Percentiles rank a stretch among this genome's conserved stretches.
Evolutionary conservation across 2,797 vertebrate species (phyloP).

Genomic region (Serranus cabrilla): DNA sequence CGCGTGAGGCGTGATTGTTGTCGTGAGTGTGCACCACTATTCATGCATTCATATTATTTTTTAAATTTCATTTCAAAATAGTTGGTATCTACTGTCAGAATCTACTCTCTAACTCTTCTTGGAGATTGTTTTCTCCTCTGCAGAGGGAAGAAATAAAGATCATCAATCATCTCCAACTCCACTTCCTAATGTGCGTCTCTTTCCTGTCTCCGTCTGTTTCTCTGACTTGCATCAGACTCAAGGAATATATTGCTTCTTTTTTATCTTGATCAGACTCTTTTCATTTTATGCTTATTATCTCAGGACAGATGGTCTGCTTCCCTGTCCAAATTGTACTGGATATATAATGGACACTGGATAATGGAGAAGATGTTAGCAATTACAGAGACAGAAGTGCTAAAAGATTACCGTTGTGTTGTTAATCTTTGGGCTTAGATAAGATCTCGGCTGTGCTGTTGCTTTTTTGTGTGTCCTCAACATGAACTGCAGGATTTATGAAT

Average conservation of each 20-base stretch:
- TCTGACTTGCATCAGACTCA: slow-evolving; percentile 33
- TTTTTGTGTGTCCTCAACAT: not conserved
- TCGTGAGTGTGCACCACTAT: slow-evolving; percentile 9
- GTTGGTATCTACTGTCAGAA: slow-evolving; percentile 35
- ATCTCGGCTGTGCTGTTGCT: not conserved
- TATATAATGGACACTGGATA: slow-evolving; percentile 9
- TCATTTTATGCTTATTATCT: slow-evolving; percentile 23
- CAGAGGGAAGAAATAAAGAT: slow-evolving; percentile 17
- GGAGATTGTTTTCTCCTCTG: slow-evolving; percentile 39
- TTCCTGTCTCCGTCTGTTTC: slow-evolving; percentile 29
- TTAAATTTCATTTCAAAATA: slow-evolving; percentile 28
- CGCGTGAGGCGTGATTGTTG: not conserved
- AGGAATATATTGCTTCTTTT: slow-evolving; percentile 25
- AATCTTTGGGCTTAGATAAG: not conserved
- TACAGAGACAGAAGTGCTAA: not conserved
- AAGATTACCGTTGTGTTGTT: not conserved
- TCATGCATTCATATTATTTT: slow-evolving; percentile 8
- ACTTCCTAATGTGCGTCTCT: slow-evolving; percentile 13
- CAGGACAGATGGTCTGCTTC: not conserved
- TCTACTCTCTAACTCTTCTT: slow-evolving; percentile 11
- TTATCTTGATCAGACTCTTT: slow-evolving; percentile 25
- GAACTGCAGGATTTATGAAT: not conserved
- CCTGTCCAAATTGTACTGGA: slow-evolving; percentile 1
- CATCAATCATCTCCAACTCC: slow-evolving; percentile 51
- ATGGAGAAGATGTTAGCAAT: slow-evolving; percentile 9